Evolutionary conservation across 2,888 invertebrate genomes (phyloP).

Genomic region (Oasisia sp.): DNA sequence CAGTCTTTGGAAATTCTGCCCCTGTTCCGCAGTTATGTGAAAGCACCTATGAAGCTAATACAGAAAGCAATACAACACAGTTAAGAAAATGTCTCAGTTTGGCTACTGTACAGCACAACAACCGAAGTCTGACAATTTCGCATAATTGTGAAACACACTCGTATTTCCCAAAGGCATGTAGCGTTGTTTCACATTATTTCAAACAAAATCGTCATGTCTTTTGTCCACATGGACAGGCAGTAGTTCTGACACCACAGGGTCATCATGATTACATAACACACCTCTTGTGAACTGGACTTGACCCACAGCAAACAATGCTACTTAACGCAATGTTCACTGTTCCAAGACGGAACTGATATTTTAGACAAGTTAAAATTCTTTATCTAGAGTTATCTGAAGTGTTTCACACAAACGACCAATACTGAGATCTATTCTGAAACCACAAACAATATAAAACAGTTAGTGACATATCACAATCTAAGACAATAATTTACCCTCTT

Average conservation of each 20-base stretch:
- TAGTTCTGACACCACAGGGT: too few relatives aligned
- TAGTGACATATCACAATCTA: background rate
- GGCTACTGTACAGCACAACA: too few relatives aligned
- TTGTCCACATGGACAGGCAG: too few relatives aligned
- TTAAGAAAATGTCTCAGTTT: too few relatives aligned
- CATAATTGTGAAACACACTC: background rate
- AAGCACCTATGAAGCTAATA: background rate
- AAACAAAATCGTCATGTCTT: background rate
- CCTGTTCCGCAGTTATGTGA: background rate
- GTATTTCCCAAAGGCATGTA: background rate
- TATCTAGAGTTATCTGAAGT: background rate
- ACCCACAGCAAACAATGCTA: background rate
- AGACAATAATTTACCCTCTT: constrained; percentile 1
- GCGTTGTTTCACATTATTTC: background rate
- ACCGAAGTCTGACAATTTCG: background rate
- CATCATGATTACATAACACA: too few relatives aligned
- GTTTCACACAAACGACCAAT: background rate
- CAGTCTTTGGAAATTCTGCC: background rate
- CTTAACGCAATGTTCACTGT: background rate
- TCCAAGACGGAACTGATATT: background rate
- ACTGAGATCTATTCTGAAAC: background rate
- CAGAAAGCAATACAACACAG: background rate
- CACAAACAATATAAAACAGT: constrained; percentile 3
- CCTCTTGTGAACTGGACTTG: background rate
- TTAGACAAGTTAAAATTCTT: background rate